Conservation (phyloP, 64 coral and sea anemone genomes). For the Acropora yongei region DNA sequence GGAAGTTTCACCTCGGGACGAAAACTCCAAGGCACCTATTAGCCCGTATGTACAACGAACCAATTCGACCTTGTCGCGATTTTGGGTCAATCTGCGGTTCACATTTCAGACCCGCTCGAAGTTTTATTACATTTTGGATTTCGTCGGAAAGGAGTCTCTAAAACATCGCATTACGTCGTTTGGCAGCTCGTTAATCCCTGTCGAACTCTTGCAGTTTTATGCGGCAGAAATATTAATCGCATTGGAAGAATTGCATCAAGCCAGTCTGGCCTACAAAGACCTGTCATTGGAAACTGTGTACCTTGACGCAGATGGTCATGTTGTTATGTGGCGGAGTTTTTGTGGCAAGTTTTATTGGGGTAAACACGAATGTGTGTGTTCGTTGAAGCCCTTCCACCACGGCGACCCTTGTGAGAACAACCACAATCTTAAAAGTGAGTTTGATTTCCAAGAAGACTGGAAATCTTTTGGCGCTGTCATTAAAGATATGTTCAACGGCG, state of each 20-base stretch:
- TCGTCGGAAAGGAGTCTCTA: slow-evolving; percentile 50
- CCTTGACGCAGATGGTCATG: slow-evolving; percentile 71
- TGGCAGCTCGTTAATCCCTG: slow-evolving; percentile 25
- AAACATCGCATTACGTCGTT: slow-evolving; percentile 4
- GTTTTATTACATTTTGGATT: slow-evolving; percentile 90
- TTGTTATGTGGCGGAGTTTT: slow-evolving; percentile 81
- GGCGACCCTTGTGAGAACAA: slow-evolving; percentile 68
- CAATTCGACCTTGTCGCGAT: slow-evolving; percentile 49
- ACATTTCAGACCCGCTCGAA: slow-evolving; percentile 88
- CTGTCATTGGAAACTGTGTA: slow-evolving; percentile 72
- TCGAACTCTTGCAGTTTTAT: slow-evolving; percentile 48
- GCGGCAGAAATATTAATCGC: slow-evolving; percentile 71
- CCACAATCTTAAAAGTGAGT: slow-evolving; percentile 26
- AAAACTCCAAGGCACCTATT: not conserved
- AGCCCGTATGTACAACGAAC: slow-evolving; percentile 61
- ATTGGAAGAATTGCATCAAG: slow-evolving; percentile 79
- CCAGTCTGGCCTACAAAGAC: slow-evolving; percentile 72
- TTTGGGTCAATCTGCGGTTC: slow-evolving; percentile 74
- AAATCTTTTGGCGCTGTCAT: slow-evolving; percentile 55
- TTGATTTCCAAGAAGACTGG: slow-evolving; percentile 68
- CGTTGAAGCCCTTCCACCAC: slow-evolving; percentile 39
- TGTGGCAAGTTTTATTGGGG: slow-evolving; percentile 91
- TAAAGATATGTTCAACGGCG: slow-evolving; percentile 54
- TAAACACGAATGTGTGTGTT: slow-evolving; percentile 74
- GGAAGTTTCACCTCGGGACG: slow-evolving; percentile 63